Evolutionary conservation across 2,113 vertebrate genomes (phyloP), one percentile per base, ranked within the genome.

Genomic region (Tauraco erythrolophus): DNA sequence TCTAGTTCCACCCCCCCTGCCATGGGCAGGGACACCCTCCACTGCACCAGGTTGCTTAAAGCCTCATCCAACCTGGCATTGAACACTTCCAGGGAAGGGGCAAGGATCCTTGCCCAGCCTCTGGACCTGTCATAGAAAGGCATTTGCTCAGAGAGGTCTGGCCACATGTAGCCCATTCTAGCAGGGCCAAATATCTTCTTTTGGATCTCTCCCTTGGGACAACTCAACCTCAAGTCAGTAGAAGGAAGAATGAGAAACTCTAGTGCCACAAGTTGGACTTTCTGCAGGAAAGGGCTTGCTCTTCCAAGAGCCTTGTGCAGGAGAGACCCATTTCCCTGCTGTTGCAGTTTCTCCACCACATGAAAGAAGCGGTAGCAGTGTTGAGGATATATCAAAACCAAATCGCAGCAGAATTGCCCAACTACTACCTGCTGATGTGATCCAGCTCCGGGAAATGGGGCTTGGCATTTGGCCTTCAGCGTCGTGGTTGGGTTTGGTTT

Each of bases 161-260:
- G 46, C 33, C 30, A 2, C 1, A 1, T 33, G n/a, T 18, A 24
- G 17, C 21, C 60, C 21, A 10, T 68, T 0, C 0, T 37, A 51
- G 51, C 13, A 30, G 18, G 35, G 19, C 28, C 35, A 78, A 50
- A n/a, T 53, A 10, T 19, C 7, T 0, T 21, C 35, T 66, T 41
- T 33, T 45, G 41, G 15, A n/a, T 84, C 22, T 53, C 35, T 88
- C 10, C 25, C 22, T 41, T 66, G 65, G 43, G 33, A 31, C 25
- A 66, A 12, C 35, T 70, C 35, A 37, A n/a, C 17, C 37, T 11
- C 19, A n/a, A 35, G 35, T 88, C 23, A 13, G 28, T 30, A 33
- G 43, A 84, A 62, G 19, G n/a, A 62, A 48, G 33, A 5, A 80
- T 33, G 13, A 78, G 33, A 60, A 68, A 33, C 41, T 71, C 46